Evolutionary conservation across 2,797 vertebrate species (phyloP), one percentile per base, ranked within the genome.

Genomic region (Gymnocypris eckloni): DNA sequence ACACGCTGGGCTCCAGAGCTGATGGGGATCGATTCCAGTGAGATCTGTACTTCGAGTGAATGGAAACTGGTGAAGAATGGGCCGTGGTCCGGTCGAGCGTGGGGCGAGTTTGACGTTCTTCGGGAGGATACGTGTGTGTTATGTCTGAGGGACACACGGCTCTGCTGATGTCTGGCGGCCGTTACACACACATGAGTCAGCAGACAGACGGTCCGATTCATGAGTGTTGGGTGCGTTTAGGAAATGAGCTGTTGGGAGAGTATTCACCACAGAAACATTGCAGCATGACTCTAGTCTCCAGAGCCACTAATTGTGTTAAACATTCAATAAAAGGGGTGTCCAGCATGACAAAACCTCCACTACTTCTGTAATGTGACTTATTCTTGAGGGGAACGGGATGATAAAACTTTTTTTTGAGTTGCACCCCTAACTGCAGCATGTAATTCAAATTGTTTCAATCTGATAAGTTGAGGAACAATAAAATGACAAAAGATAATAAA

Each of bases 1-100:
- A 76, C 69, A 28, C 71, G 61, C 75, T 84, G 59, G 69, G 45
- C 85, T 84, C 54, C 52, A 64, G 82, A 81, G 66, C 16, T 61
- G 67, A 69, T 39, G 4, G n/a, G 64, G 7, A 18, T 56, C 16
- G 25, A 13, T 81, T 76, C 43, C 6, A 71, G 70, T 50, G 56
- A 84, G 85, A 84, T 89, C 12, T 50, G 18, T 83, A 2, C 13
- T 73, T 37, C 15, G 12, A 33, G 39, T 16, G 41, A 48, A 64
- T 33, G 6, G 16, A 37, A 43, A 2, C 15, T 69, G 16, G 85
- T 45, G 80, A 87, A 84, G 22, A 72, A 79, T 59, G 45, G 52
- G 8, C 13, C 12, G 12, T 28, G 43, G 33, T 82, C 7, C 2
- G 11, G 18, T 15, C 70, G 50, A 12, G 69, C 5, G 12, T 20